These are phyloP conservation scores for Ormyrus thymus DNA, from an alignment of 2,888 invertebrate genomes.

Conservation along the genomic window DNA sequence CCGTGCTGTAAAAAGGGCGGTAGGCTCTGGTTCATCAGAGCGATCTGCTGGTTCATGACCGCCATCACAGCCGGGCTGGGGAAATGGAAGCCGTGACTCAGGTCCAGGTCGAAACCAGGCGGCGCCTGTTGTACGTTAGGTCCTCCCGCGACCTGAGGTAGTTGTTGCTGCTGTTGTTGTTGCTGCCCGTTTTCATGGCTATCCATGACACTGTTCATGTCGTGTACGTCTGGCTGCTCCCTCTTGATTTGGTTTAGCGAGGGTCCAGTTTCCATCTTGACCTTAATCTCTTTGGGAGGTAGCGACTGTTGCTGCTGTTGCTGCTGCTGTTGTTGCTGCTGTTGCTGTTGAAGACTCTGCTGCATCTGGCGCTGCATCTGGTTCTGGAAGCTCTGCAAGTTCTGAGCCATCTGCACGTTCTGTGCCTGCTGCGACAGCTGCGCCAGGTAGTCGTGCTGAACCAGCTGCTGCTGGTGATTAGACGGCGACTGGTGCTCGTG, in stretches of 20 bases:
- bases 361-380: slow-evolving; percentile 72
- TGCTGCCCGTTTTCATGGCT: slow-evolving; percentile 64
- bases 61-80: slow-evolving; percentile 75
- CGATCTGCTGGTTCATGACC: slow-evolving; percentile 76
- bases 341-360: slow-evolving; percentile 68
- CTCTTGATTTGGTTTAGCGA: slow-evolving; percentile 63
- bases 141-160: slow-evolving; percentile 59
- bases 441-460: slow-evolving; percentile 42
- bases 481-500: not conserved
- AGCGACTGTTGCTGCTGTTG: slow-evolving; percentile 63
- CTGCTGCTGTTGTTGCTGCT: slow-evolving; percentile 65
- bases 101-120: slow-evolving; percentile 69
- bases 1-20: slow-evolving; percentile 75
- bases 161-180: slow-evolving; percentile 54
- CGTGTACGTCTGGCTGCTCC: slow-evolving; percentile 60
- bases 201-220: slow-evolving; percentile 56
- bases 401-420: slow-evolving; percentile 70
- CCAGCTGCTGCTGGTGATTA: slow-evolving; percentile 37
- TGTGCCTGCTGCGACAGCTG: slow-evolving; percentile 62
- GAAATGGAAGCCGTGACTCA: slow-evolving; percentile 71
- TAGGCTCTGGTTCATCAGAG: slow-evolving; percentile 76
- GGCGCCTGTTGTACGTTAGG: slow-evolving; percentile 66
- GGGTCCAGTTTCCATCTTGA: slow-evolving; percentile 66
- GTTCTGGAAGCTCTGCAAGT: slow-evolving; percentile 69
- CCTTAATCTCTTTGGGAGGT: slow-evolving; percentile 66